Percentiles rank a stretch among this genome's conserved stretches.
phyloP scores from a whole-genome alignment of 2,888 invertebrate species.

The Troilus luridus region DNA sequence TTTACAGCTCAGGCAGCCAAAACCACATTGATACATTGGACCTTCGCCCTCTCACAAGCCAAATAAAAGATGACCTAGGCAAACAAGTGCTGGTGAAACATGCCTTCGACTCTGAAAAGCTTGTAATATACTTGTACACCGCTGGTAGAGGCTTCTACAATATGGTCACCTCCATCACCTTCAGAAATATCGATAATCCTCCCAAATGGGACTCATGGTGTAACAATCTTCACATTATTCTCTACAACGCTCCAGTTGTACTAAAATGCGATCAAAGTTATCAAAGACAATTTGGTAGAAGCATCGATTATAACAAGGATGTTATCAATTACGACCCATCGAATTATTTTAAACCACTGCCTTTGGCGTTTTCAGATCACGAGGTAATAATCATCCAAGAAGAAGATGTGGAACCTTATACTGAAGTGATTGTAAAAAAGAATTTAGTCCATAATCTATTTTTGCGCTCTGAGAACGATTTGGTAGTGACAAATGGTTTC shows the following conservation, averaged over 20 bases:
- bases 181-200: neutral
- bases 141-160: too few species aligned
- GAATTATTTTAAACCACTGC: neutral
- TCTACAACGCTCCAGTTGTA: neutral
- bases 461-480: neutral
- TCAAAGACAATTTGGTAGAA: neutral
- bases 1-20: neutral
- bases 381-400: neutral
- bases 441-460: neutral
- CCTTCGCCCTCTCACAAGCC: neutral
- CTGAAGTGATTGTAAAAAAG: neutral
- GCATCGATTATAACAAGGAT: neutral
- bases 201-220: neutral
- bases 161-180: neutral
- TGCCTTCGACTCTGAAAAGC: neutral
- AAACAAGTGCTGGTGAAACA: neutral
- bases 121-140: neutral
- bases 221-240: neutral
- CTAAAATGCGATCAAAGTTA: neutral
- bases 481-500: neutral
- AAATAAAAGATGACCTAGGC: neutral
- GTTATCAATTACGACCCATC: neutral
- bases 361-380: neutral
- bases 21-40: neutral
- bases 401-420: neutral